Base-by-base conservation (phyloP, 2,113 vertebrate species). In the Centropus unirufus region DNA sequence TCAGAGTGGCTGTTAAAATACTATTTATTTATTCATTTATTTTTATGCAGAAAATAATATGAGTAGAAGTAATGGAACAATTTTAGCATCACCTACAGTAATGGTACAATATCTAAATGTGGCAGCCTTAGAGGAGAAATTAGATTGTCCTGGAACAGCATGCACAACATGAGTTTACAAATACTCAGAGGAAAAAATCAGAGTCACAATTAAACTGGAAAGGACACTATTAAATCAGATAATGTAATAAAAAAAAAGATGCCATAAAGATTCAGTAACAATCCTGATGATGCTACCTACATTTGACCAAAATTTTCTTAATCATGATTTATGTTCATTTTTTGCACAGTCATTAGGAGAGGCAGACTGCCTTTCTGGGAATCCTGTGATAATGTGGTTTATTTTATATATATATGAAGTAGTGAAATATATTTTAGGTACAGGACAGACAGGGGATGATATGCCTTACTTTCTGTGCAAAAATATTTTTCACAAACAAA, bases 121-220 rank as follows among this genome's bases (percentile, higher is more conserved):
- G 42, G 0, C 6, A 52, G 57, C 78, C 26, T 52, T 69, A 24
- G 5, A 78, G 12, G 10, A 61, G 0, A 89, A 6, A 54, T 70
- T 63, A 17, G 1, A 0, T 4, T 63, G 7, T 63, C 27, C 6
- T 72, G 9, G 26, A 67, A 5, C 7, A 63, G 13, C 1, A 0
- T 12, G 5, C 2, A 67, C 9, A 49, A 34, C 1, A 27, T 11
- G 29, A 58, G 70, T 39, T 86, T 79, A 15, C 19, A 49, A 79
- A 44, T 44, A 62, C 62, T 40, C 34, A 75, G 58, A 86, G 27
- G 24, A 54, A 79, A 86, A 86, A 86, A 27, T 62, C 24, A 82
- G 78, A 39, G 14, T 62, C 12, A 44, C 21, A 2, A 63, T 54
- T 72, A 44, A 86, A n/a, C 12, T 15, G 22, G 8, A 82, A 76